phyloP scores from a whole-genome alignment of 2,888 invertebrate species.

The Caradrina clavipalpis region DNA sequence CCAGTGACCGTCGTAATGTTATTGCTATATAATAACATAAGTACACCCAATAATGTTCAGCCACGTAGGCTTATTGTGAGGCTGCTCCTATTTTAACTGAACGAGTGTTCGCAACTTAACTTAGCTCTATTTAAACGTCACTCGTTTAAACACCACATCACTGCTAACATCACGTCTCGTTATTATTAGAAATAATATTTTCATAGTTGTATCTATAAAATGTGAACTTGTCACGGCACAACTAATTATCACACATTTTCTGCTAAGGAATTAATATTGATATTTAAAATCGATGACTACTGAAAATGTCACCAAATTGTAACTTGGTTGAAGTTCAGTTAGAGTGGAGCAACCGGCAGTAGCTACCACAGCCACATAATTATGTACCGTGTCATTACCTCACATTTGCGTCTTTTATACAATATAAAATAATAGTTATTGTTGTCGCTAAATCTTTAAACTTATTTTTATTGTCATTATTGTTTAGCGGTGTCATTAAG shows the following conservation, averaged over 20 bases:
- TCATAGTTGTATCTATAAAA: conserved; percentile 51
- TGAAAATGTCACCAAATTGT: conserved; percentile 28
- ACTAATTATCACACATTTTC: conserved; percentile 48
- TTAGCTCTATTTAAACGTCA: conserved; percentile 55
- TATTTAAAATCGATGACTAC: conserved; percentile 19
- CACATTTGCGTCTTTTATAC: conserved; percentile 85
- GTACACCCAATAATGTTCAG: conserved; percentile 68
- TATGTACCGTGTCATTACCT: conserved; percentile 87
- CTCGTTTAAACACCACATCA: conserved; percentile 71
- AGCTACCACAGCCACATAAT: conserved; percentile 74
- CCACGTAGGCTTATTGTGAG: conserved; percentile 77
- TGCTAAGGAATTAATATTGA: conserved; percentile 31
- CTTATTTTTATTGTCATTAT: conserved; percentile 83
- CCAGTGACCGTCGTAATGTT: conserved; percentile 71
- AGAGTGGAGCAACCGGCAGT: conserved; percentile 75
- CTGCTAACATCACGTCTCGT: conserved; percentile 68
- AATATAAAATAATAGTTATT: conserved; percentile 84
- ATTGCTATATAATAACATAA: conserved; percentile 73
- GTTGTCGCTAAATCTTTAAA: conserved; percentile 86
- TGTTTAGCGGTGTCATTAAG: conserved; percentile 84
- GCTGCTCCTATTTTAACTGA: conserved; percentile 83
- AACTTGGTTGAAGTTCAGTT: conserved; percentile 74
- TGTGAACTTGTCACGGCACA: conserved; percentile 58
- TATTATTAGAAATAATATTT: conserved; percentile 57
- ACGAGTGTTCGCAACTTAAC: conserved; percentile 61